Percentiles rank a stretch among this genome's conserved stretches.
Evolutionary conservation across 2,888 invertebrate species (phyloP).

Genomic region (Drosophila greeni): DNA sequence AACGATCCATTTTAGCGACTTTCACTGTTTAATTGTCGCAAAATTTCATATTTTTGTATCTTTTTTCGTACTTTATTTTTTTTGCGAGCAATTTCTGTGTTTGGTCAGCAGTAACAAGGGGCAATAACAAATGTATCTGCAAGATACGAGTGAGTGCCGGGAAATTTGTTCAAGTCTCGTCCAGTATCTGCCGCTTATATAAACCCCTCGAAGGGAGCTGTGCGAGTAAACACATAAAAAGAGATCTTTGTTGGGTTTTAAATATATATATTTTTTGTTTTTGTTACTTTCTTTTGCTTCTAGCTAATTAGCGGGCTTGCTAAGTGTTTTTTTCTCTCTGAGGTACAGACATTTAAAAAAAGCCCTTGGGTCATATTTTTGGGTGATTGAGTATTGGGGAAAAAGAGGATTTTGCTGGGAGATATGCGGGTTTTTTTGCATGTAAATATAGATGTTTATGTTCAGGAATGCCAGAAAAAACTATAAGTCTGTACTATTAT

Average conservation of each 20-base stretch:
- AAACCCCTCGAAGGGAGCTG: constrained; percentile 5
- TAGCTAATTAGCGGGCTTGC: constrained; percentile 3
- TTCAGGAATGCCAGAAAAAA: not conserved
- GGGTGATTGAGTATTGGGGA: constrained; percentile 1
- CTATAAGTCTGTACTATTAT: not conserved
- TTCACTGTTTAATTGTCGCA: constrained; percentile 68
- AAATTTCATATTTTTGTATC: constrained; percentile 55
- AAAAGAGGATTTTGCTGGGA: not conserved
- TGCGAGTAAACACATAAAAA: constrained; percentile 2
- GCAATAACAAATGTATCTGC: constrained; percentile 28
- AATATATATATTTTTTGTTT: not conserved
- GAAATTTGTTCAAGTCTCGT: constrained; percentile 6
- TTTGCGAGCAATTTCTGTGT: constrained; percentile 20
- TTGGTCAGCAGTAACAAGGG: constrained; percentile 23
- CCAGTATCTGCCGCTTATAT: constrained; percentile 14
- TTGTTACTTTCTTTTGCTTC: constrained; percentile 11
- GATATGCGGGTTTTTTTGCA: not conserved
- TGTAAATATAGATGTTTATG: not conserved
- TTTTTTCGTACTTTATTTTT: not conserved
- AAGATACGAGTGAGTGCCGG: constrained; percentile 10
- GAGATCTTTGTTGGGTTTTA: not conserved
- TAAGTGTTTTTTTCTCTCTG: not conserved
- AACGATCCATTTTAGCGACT: constrained; percentile 55
- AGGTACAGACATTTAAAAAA: not conserved
- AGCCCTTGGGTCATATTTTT: not conserved